Evolutionary conservation across 2,888 invertebrate genomes (phyloP).

Genomic region (Troides oblongomaculatus): DNA sequence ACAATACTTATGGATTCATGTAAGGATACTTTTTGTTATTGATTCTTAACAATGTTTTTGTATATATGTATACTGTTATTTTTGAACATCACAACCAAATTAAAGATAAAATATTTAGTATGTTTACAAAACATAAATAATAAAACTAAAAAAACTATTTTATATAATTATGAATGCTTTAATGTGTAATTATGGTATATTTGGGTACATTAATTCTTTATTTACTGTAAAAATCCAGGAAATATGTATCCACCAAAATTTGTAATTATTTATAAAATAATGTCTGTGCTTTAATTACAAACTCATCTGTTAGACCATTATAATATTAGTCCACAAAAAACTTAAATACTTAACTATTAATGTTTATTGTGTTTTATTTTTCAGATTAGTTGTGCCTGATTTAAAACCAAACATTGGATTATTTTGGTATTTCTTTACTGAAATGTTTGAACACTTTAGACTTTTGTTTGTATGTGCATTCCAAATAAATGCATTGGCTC

Average conservation of each 20-base stretch:
- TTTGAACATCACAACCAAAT: too few species aligned
- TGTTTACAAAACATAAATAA: too few species aligned
- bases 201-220: too few species aligned
- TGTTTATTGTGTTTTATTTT: slow-evolving; percentile 43
- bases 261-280: too few species aligned
- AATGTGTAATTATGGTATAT: too few species aligned
- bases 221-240: too few species aligned
- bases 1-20: slow-evolving; percentile 91
- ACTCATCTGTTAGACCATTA: not conserved
- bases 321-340: not conserved
- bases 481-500: slow-evolving; percentile 95
- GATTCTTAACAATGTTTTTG: not conserved
- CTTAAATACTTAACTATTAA: not conserved
- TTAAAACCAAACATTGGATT: slow-evolving; percentile 97
- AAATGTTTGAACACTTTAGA: slow-evolving; percentile 99
- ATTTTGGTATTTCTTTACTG: slow-evolving; percentile 99
- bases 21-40: slow-evolving; percentile 61
- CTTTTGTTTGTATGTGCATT: slow-evolving; percentile 97
- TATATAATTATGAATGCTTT: too few species aligned
- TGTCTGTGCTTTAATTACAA: too few species aligned
- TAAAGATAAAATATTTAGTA: too few species aligned
- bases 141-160: too few species aligned
- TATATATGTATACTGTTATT: not conserved
- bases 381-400: slow-evolving; percentile 93
- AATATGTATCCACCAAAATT: too few species aligned